A percentile compares a stretch with the other conserved stretches of the same genome.
Conservation (phyloP, 2,113 vertebrate genomes). For the Tachycineta bicolor region DNA sequence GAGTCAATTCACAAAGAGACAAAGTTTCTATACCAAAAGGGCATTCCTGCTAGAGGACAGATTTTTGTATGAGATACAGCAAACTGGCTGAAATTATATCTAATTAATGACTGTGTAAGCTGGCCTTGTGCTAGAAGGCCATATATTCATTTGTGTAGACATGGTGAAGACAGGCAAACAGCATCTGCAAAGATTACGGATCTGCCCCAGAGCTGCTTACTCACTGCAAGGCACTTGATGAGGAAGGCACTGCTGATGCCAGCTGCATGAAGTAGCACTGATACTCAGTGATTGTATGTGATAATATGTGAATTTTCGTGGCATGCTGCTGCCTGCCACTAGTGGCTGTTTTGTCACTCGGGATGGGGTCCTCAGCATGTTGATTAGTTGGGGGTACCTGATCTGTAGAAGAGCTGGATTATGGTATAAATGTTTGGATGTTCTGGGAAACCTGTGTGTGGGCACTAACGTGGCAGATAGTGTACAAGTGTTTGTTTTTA, state of each 20-base stretch:
- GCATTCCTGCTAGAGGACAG: not conserved
- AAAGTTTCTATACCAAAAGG: not conserved
- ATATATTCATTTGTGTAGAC: slow-evolving; percentile 40
- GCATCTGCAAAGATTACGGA: slow-evolving; percentile 29
- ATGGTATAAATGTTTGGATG: not conserved
- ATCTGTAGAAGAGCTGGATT: not conserved
- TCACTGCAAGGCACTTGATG: not conserved
- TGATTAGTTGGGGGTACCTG: not conserved
- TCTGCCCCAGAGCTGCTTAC: slow-evolving; percentile 44
- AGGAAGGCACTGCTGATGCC: not conserved
- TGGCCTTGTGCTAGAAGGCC: slow-evolving; percentile 25
- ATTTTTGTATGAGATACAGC: not conserved
- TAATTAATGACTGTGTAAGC: slow-evolving; percentile 35
- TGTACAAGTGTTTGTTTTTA: not conserved
- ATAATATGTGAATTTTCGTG: not conserved
- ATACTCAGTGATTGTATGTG: not conserved
- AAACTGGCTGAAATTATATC: slow-evolving; percentile 24
- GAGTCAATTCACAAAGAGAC: not conserved
- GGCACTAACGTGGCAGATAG: not conserved
- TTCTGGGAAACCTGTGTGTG: not conserved
- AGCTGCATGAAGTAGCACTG: not conserved
- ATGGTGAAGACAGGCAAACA: not conserved
- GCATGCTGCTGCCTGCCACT: not conserved
- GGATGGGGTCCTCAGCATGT: not conserved
- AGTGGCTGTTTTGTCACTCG: not conserved